Evolutionary conservation across 2,797 vertebrate genomes (phyloP).

Genomic region (Nothura maculosa): DNA sequence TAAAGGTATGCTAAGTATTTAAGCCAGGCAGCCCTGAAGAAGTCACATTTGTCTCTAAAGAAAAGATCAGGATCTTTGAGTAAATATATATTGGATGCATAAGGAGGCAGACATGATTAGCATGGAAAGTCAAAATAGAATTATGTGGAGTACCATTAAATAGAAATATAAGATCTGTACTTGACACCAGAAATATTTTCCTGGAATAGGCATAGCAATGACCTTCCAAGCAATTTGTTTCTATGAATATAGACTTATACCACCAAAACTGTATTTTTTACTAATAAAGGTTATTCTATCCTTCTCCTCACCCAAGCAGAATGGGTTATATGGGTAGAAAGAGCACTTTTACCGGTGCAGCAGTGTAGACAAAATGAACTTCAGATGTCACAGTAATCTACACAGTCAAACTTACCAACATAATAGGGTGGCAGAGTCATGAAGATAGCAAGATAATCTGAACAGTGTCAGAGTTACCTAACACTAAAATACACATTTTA

Average conservation of each 20-base stretch:
- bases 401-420: neutral
- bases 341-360: neutral
- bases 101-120: neutral
- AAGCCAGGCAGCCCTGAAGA: neutral
- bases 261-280: neutral
- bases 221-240: neutral
- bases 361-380: neutral
- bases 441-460: constrained; percentile 3
- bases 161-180: neutral
- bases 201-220: neutral
- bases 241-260: neutral
- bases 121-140: neutral
- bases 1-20: neutral
- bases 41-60: neutral
- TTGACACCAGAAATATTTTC: neutral
- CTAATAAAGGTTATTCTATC: neutral
- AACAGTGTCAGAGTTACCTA: neutral
- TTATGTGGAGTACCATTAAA: neutral
- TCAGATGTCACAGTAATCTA: neutral
- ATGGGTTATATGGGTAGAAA: neutral
- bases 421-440: constrained; percentile 1
- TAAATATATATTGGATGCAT: neutral
- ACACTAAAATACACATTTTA: neutral
- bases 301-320: neutral
- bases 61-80: neutral